Conservation (phyloP, 1,140 invertebrate species). For the Zaprionus davidi region DNA sequence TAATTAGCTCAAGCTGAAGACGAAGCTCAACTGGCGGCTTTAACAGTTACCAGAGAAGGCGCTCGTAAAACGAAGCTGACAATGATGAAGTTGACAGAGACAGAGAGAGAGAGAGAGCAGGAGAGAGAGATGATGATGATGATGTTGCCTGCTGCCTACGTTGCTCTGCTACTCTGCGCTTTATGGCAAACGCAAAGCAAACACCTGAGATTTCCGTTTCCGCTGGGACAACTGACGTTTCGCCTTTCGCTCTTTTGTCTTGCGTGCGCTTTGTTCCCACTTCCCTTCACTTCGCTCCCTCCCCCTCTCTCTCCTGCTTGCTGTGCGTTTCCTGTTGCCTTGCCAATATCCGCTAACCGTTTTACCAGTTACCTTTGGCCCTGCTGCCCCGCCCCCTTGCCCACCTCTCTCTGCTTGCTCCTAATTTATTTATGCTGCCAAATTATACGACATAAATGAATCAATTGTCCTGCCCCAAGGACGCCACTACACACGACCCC, state of each 20-base stretch:
- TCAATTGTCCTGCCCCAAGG: constrained; percentile 59
- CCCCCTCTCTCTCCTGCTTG: neutral
- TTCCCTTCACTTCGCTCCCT: neutral
- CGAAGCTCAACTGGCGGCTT: neutral
- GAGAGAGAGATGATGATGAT: neutral
- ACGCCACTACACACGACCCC: neutral
- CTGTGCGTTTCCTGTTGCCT: constrained; percentile 69
- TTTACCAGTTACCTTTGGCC: constrained; percentile 24
- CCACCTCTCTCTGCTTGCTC: constrained; percentile 1
- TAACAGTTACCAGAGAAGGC: constrained; percentile 14
- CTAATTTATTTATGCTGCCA: constrained; percentile 82
- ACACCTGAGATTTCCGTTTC: constrained; percentile 80
- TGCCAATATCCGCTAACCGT: constrained; percentile 70
- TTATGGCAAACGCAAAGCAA: constrained; percentile 53
- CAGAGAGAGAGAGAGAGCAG: neutral
- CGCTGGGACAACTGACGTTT: constrained; percentile 55
- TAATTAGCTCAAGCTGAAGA: constrained; percentile 61
- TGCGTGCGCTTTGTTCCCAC: constrained; percentile 29
- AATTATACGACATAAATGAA: constrained; percentile 80
- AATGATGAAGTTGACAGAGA: constrained; percentile 4
- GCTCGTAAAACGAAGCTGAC: neutral
- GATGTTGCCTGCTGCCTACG: constrained; percentile 11
- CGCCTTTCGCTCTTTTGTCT: constrained; percentile 23
- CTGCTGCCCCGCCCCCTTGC: neutral
- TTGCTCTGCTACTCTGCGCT: neutral